These are phyloP conservation scores for Oriolus oriolus DNA, from an alignment of 2,113 vertebrate species.

Conservation along the genomic window DNA sequence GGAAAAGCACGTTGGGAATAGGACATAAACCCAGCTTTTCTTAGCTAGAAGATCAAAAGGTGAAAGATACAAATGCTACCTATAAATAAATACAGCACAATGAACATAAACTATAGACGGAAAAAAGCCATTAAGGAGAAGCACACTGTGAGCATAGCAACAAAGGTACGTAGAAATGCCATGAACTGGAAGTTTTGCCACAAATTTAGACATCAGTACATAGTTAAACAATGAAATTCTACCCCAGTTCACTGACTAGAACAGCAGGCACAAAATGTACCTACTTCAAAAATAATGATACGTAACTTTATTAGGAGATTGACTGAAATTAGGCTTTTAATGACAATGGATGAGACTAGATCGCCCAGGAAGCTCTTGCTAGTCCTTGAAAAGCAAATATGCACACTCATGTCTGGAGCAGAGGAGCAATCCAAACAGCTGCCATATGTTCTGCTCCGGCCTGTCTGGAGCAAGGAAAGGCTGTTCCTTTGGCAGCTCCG, in stretches of 20 bases:
- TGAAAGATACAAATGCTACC: background rate
- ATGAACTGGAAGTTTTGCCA: background rate
- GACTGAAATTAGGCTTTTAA: background rate
- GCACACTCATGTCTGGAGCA: conserved; percentile 31
- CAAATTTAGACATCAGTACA: background rate
- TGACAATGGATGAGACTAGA: no score
- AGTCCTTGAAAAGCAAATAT: background rate
- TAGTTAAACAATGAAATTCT: background rate
- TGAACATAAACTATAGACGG: background rate
- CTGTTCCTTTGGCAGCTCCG: background rate
- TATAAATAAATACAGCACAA: background rate
- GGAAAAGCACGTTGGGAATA: background rate
- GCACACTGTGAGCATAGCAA: background rate
- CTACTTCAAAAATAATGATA: background rate
- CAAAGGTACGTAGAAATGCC: background rate
- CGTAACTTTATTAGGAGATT: background rate
- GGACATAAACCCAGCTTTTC: background rate
- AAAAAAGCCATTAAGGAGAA: background rate
- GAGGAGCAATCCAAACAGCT: background rate
- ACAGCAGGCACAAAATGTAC: background rate
- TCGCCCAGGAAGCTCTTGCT: background rate
- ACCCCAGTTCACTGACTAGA: background rate
- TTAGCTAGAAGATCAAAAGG: background rate
- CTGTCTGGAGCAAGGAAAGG: background rate
- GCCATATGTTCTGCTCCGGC: background rate